Conservation (phyloP, 2,113 vertebrate species). For the Ammodytes dubius region DNA sequence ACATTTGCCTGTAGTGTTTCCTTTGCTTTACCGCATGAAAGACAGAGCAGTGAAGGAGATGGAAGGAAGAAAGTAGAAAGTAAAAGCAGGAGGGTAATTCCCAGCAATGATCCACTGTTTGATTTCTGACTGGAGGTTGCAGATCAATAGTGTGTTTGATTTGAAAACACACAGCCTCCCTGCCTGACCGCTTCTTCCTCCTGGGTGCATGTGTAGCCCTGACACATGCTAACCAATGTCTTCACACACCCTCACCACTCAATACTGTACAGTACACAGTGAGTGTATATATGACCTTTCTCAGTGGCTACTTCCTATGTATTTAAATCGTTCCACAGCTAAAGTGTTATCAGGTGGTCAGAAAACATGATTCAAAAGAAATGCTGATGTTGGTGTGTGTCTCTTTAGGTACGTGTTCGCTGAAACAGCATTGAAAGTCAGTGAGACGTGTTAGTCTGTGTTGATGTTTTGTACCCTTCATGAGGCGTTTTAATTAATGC, state of each 20-base stretch:
- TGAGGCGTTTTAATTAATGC: neutral
- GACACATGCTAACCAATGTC: constrained; percentile 4
- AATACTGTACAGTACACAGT: neutral
- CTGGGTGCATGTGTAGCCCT: constrained; percentile 9
- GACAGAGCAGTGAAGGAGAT: neutral
- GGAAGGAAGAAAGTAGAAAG: neutral
- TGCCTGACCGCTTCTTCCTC: constrained; percentile 34
- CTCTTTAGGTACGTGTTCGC: neutral
- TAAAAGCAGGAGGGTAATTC: constrained; percentile 45
- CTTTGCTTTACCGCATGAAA: constrained; percentile 42
- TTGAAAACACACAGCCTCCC: constrained; percentile 38
- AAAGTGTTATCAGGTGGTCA: neutral
- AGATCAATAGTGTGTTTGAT: constrained; percentile 63
- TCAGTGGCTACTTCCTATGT: neutral
- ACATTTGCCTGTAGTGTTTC: constrained; percentile 19
- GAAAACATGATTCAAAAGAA: neutral
- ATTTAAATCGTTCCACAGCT: neutral
- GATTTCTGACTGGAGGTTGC: constrained; percentile 50
- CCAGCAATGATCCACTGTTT: constrained; percentile 41
- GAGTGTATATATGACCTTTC: neutral
- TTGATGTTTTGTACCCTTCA: neutral
- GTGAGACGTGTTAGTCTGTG: neutral
- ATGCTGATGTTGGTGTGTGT: neutral
- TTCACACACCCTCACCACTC: constrained; percentile 4
- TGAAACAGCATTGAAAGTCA: neutral